Evolutionary conservation across 2,888 invertebrate species (phyloP), one percentile per base, ranked within the genome.

Genomic region (Norana najaformis): DNA sequence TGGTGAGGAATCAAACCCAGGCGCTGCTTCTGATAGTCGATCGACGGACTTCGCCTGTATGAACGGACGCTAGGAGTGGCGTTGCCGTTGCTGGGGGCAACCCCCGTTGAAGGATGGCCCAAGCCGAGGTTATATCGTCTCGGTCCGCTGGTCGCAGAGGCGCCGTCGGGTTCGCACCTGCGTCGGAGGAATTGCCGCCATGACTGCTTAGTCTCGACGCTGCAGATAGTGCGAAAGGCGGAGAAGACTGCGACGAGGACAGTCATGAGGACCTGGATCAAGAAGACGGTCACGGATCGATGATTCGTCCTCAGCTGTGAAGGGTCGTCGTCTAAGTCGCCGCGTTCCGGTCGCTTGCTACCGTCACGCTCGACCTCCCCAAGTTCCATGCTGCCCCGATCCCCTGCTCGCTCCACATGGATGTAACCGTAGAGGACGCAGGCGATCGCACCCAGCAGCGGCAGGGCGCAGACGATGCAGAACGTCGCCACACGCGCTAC

Each of bases 61-160:
- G 69, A 69, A n/a, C 69, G 69, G 69, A 69, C 69, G 69, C 69
- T 69, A n/a, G 69, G 69, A n/a, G 69, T 69, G 69, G 69, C 69
- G n/a, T 30, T 69, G 69, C 30, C 8, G 69, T 16, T 30, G 13
- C 69, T n/a, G 13, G 69, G 1, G 3, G 69, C n/a, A 23, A 41
- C 14, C 34, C 83, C 83, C 38, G 41, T 30, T 30, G 89, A 2
- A 0, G 47, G 82, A 16, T 20, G 37, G 35, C 13, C 35, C 69
- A 8, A 16, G 5, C n/a, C 14, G 35, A 3, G 83, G 35, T 34
- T 35, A 35, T 35, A 18, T 85, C 36, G 83, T 14, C 83, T 34
- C 35, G 34, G 5, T 34, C 35, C 34, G 83, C 0, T 35, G 83
- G 35, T 36, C 35, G 85, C 37, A 13, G 85, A 35, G 35, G 36